A percentile compares a stretch with the other conserved stretches of the same genome.
phyloP scores from a whole-genome alignment of 2,888 invertebrate species.

The Apomyelois bistriatella region DNA sequence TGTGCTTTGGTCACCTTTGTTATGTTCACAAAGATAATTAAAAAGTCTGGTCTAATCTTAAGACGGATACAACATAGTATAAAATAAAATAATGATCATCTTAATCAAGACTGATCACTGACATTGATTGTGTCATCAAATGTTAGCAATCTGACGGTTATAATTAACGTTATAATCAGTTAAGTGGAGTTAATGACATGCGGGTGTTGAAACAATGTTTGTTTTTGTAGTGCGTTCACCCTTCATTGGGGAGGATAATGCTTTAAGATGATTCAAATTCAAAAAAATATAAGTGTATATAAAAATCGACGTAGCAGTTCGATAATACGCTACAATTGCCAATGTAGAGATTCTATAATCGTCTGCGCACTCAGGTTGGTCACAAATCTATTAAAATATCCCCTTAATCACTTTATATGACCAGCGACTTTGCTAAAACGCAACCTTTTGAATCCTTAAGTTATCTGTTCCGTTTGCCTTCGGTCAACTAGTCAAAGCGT shows the following conservation, averaged over 20 bases:
- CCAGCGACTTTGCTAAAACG: too few relatives aligned
- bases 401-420: too few relatives aligned
- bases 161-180: constrained; percentile 71
- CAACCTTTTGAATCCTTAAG: neutral
- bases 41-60: too few relatives aligned
- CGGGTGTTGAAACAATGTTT: constrained; percentile 51
- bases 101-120: constrained; percentile 5
- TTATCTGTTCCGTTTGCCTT: neutral
- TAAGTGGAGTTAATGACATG: constrained; percentile 76
- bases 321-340: too few relatives aligned
- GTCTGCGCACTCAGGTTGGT: too few relatives aligned
- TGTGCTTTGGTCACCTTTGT: too few relatives aligned
- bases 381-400: too few relatives aligned
- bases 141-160: constrained; percentile 68
- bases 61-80: too few relatives aligned
- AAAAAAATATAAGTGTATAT: neutral
- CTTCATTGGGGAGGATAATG: constrained; percentile 38
- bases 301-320: too few relatives aligned
- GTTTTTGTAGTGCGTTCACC: constrained; percentile 61
- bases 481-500: constrained; percentile 50
- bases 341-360: too few relatives aligned
- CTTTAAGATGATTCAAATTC: neutral
- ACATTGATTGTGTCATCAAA: constrained; percentile 57
- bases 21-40: too few relatives aligned
- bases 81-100: constrained; percentile 10